These are phyloP conservation scores for Pogonomyrmex barbatus DNA, from an alignment of 1,140 invertebrate genomes.

Conservation along the genomic window DNA sequence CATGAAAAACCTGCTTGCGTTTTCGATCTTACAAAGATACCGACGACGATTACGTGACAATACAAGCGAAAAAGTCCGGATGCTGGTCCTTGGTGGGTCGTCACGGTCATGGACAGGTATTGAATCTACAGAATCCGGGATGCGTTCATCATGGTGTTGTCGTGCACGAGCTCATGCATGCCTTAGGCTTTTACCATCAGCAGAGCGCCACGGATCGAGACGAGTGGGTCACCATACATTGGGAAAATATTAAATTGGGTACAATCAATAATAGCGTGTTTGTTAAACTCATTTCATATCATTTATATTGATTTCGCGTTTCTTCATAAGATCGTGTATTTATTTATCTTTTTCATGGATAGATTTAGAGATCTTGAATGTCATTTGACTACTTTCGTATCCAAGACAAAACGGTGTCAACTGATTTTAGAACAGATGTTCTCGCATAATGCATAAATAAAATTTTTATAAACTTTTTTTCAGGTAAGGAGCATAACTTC, in stretches of 20 bases:
- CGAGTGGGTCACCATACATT: constrained; percentile 88
- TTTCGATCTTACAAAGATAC: constrained; percentile 87
- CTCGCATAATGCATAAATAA: neutral
- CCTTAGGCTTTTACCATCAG: constrained; percentile 90
- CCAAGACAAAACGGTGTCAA: neutral
- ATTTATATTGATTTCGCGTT: neutral
- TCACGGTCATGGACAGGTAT: constrained; percentile 87
- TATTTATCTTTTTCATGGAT: neutral
- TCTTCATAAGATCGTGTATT: neutral
- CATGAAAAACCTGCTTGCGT: constrained; percentile 87
- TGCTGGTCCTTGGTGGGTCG: constrained; percentile 88
- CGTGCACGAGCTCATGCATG: constrained; percentile 89
- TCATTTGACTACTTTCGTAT: neutral
- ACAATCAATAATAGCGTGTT: constrained; percentile 9
- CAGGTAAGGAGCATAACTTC: constrained; percentile 90
- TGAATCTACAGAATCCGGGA: constrained; percentile 87
- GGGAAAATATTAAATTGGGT: constrained; percentile 88
- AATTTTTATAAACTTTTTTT: constrained; percentile 69
- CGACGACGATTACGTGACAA: constrained; percentile 86
- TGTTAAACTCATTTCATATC: neutral
- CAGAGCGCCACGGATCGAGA: constrained; percentile 90
- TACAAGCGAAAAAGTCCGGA: constrained; percentile 82
- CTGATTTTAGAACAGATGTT: neutral
- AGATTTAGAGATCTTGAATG: neutral
- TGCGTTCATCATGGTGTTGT: constrained; percentile 88